Evolutionary conservation across 2,888 invertebrate genomes (phyloP).

Genomic region (Catocala fraxini): DNA sequence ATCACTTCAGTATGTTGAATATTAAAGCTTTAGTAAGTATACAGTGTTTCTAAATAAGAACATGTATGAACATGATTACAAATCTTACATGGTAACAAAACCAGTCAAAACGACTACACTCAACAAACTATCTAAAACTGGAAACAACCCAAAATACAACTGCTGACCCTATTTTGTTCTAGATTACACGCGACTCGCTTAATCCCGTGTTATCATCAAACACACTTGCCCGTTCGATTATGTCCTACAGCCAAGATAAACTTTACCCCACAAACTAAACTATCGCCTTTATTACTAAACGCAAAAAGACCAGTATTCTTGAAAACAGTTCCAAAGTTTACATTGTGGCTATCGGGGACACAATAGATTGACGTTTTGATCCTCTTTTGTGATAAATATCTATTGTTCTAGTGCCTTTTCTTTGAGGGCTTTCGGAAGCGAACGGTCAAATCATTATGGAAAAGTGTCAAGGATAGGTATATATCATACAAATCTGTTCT

Average conservation of each 20-base stretch:
- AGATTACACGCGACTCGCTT: slow-evolving; percentile 67
- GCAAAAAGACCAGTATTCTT: slow-evolving; percentile 37
- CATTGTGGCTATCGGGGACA: slow-evolving; percentile 62
- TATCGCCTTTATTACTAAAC: slow-evolving; percentile 14
- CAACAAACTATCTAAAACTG: slow-evolving; percentile 27
- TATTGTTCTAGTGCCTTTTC: slow-evolving; percentile 56
- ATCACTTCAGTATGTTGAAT: background rate
- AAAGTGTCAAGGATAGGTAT: slow-evolving; percentile 9
- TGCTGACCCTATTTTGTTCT: slow-evolving; percentile 61
- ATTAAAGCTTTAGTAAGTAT: too few species aligned
- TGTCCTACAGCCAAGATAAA: slow-evolving; percentile 54
- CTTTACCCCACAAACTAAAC: background rate
- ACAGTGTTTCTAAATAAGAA: too few species aligned
- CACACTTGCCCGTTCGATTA: slow-evolving; percentile 69
- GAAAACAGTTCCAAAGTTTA: slow-evolving; percentile 41
- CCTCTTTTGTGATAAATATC: slow-evolving; percentile 65
- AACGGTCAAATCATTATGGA: slow-evolving; percentile 25
- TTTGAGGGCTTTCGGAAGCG: slow-evolving; percentile 50
- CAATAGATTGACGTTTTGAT: slow-evolving; percentile 68
- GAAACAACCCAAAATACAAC: slow-evolving; percentile 40
- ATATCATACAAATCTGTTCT: background rate
- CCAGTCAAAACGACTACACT: slow-evolving; percentile 12
- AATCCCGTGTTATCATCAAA: slow-evolving; percentile 73
- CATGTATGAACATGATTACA: too few species aligned
- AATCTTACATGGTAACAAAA: slow-evolving; percentile 7